Percentiles rank a stretch among this genome's conserved stretches.
These are phyloP conservation scores for Schizaphis graminum DNA, from an alignment of 2,888 invertebrate species.

Conservation along the genomic window DNA sequence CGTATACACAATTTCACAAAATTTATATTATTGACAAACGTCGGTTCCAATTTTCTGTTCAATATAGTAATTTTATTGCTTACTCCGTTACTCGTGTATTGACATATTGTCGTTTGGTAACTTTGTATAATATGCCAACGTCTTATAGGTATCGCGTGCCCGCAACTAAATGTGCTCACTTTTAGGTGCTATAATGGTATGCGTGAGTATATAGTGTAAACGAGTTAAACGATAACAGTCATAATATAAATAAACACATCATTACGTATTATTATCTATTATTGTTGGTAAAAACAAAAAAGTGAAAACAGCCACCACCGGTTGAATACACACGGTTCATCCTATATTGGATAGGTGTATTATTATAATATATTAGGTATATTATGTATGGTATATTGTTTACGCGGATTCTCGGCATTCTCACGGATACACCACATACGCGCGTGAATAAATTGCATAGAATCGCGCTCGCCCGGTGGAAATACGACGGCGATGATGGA, in stretches of 20 bases:
- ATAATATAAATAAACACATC: background rate
- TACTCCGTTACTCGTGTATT: background rate
- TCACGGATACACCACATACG: slow-evolving; percentile 7
- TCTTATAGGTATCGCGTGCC: background rate
- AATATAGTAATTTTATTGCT: background rate
- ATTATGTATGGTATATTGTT: background rate
- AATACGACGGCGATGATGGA: background rate
- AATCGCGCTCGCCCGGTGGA: background rate
- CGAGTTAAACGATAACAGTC: background rate
- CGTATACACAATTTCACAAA: background rate
- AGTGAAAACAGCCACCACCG: background rate
- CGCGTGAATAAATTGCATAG: background rate
- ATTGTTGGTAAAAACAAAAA: background rate
- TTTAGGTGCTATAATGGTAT: background rate
- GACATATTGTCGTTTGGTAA: background rate
- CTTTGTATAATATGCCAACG: background rate
- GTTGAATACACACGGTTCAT: slow-evolving; percentile 4
- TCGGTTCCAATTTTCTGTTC: background rate
- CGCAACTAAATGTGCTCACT: background rate
- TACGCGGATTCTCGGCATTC: background rate
- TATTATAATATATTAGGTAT: background rate
- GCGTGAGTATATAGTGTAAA: background rate
- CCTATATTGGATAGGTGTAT: background rate
- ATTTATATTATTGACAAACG: background rate
- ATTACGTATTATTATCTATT: background rate